A percentile compares a stretch with the other conserved stretches of the same genome.
Evolutionary conservation across 2,797 vertebrate species (phyloP).

Genomic region (Pangasius krempfi): DNA sequence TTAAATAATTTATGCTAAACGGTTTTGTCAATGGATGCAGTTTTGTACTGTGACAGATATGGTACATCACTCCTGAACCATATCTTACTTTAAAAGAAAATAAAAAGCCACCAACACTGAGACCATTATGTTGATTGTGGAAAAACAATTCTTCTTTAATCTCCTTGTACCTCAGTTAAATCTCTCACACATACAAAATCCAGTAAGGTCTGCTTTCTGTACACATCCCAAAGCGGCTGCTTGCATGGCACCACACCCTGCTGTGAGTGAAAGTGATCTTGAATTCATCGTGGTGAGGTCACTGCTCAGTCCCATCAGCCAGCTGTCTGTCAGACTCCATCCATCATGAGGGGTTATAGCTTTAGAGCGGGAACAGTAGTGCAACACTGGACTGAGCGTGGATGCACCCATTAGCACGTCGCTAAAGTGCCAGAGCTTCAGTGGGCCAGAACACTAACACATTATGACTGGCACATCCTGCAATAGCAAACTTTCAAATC

Average conservation of each 20-base stretch:
- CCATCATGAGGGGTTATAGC: conserved; percentile 34
- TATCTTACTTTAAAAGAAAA: neutral
- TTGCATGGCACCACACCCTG: neutral
- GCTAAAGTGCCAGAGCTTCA: conserved; percentile 51
- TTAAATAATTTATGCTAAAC: neutral
- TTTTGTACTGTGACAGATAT: neutral
- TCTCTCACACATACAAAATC: conserved; percentile 6
- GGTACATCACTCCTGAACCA: neutral
- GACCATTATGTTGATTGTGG: neutral
- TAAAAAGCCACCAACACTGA: neutral
- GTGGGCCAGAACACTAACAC: conserved; percentile 34
- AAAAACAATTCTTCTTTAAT: conserved; percentile 21
- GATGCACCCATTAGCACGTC: conserved; percentile 45
- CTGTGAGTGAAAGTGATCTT: conserved; percentile 34
- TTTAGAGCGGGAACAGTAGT: neutral
- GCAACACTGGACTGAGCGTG: conserved; percentile 7
- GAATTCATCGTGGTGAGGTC: conserved; percentile 35
- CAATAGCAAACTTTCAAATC: neutral
- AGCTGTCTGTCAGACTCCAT: conserved; percentile 50
- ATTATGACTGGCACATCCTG: conserved; percentile 37
- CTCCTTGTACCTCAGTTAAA: conserved; percentile 44
- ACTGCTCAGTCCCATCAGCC: conserved; percentile 22
- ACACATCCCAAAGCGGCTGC: neutral
- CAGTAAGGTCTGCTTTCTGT: neutral
- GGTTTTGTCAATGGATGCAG: neutral